Base-by-base conservation (phyloP, 1,140 invertebrate genomes). In the Heliconius nattereri region DNA sequence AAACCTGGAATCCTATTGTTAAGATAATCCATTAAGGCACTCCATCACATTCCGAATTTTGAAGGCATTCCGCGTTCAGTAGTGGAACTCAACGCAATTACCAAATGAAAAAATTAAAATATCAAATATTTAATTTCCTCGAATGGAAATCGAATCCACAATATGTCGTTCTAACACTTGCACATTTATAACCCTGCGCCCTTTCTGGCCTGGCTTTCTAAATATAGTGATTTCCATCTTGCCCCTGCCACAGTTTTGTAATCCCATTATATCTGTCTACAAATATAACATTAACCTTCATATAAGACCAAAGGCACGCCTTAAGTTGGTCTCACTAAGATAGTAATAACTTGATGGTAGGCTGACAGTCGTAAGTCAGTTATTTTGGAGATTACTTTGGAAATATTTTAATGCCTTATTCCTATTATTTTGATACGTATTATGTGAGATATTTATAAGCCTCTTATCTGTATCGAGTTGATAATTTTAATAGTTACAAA, bases 301-400 rank as follows among this genome's bases (percentile, higher is more conserved):
- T 52, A 57, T 57, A 66, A 66, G 57, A 66, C 23, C n/a, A 26
- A 66, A 66, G 23, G 3, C 57, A 66, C 57, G 26, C 8, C 16
- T 66, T 29, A 66, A 13, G 23, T n/a, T 8, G 23, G 9, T 13
- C 3, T 5, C 60, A 66, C 60, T 66, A 29, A 66, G 60, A 26
- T 66, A 66, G 60, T 66, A 66, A 29, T 66, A 66, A 66, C 26
- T n/a, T 66, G 60, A 66, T 29, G 26, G 29, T 66, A 66, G 60
- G 23, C 60, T 66, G 60, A 66, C 60, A 66, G 23, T 26, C 60
- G 26, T 66, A 66, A 66, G 60, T 16, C 60, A 66, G 60, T 66
- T 66, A 66, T 66, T 26, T 66, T 9, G 11, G 57, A 66, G 57
- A 66, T 66, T 66, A 66, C 16, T 3, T 66, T 29, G 13, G 2